Evolutionary conservation across 1,140 invertebrate species (phyloP).

Genomic region (Cyclina sinensis): DNA sequence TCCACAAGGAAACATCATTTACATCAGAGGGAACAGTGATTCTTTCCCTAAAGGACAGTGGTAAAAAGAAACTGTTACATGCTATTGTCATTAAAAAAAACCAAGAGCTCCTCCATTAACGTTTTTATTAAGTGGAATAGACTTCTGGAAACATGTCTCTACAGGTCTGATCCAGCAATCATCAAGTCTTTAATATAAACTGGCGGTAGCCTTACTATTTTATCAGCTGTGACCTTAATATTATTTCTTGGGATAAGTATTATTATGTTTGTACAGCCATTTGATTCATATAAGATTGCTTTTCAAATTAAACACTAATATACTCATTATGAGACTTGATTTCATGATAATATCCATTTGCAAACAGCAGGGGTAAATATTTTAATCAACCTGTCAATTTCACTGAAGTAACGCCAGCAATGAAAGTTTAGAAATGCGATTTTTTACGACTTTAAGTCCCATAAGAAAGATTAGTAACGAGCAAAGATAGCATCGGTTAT

Average conservation of each 20-base stretch:
- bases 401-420: slow-evolving; percentile 3
- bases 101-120: too few relatives aligned
- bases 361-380: slow-evolving; percentile 25
- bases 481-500: slow-evolving; percentile 38
- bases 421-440: slow-evolving; percentile 38
- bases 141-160: too few relatives aligned
- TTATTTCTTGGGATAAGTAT: background rate
- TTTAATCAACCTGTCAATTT: slow-evolving; percentile 47
- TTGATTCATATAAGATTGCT: slow-evolving; percentile 14
- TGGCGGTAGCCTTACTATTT: background rate
- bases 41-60: too few relatives aligned
- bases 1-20: too few relatives aligned
- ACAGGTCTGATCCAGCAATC: background rate
- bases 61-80: too few relatives aligned
- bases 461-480: slow-evolving; percentile 46
- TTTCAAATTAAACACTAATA: slow-evolving; percentile 30
- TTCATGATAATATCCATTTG: slow-evolving; percentile 34
- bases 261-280: slow-evolving; percentile 3
- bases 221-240: slow-evolving; percentile 3
- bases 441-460: slow-evolving; percentile 47
- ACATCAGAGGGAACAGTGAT: too few relatives aligned
- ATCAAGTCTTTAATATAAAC: background rate
- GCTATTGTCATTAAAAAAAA: too few relatives aligned
- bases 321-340: background rate
- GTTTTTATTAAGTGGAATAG: too few relatives aligned